phyloP scores from a whole-genome alignment of 2,113 vertebrate species.

The Otocyon megalotis region DNA sequence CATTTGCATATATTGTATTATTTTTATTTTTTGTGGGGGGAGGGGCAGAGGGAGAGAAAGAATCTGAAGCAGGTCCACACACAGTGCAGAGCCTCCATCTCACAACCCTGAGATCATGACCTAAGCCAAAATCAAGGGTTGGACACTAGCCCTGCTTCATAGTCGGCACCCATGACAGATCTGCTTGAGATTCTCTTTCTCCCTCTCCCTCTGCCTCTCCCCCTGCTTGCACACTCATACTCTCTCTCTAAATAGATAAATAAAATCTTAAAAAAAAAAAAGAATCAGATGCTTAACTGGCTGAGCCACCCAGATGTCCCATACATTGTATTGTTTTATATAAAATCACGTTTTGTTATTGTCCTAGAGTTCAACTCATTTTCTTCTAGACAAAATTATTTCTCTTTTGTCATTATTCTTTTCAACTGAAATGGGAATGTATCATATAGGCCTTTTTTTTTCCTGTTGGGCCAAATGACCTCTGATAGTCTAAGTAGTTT shows the following conservation, averaged over 20 bases:
- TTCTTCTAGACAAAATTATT: background rate
- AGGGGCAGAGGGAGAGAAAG: background rate
- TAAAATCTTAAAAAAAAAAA: background rate
- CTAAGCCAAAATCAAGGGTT: background rate
- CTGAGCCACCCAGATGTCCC: background rate
- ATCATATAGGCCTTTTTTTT: background rate
- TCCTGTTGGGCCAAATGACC: background rate
- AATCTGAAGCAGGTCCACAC: background rate
- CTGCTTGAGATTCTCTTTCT: background rate
- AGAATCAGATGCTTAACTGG: background rate
- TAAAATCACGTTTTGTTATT: background rate
- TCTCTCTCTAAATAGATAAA: background rate
- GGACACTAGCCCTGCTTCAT: background rate
- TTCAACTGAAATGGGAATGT: background rate
- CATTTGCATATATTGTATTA: background rate
- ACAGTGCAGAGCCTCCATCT: background rate
- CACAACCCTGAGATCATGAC: background rate
- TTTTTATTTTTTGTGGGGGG: background rate
- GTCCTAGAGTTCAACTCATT: background rate
- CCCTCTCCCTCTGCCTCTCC: background rate
- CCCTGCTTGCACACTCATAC: background rate
- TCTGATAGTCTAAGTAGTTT: background rate
- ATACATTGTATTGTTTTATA: background rate
- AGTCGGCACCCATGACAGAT: fast-evolving
- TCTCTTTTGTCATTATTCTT: background rate